These are phyloP conservation scores for Gymnocypris eckloni DNA, from an alignment of 2,797 vertebrate genomes.

Conservation along the genomic window DNA sequence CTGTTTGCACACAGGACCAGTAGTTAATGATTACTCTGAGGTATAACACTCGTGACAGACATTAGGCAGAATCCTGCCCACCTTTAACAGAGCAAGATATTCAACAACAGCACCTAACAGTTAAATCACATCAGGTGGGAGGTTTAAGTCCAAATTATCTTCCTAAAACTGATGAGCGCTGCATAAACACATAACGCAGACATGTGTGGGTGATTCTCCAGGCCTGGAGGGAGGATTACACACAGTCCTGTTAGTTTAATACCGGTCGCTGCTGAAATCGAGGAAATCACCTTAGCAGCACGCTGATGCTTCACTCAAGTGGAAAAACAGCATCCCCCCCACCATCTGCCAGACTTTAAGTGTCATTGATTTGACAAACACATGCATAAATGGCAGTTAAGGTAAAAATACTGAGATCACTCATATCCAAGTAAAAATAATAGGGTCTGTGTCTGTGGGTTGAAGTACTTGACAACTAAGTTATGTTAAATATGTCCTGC, in stretches of 20 bases:
- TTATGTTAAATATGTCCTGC: neutral
- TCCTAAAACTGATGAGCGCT: constrained; percentile 16
- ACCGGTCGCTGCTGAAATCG: constrained; percentile 40
- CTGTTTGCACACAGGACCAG: constrained; percentile 21
- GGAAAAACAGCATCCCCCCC: constrained; percentile 61
- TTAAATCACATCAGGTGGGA: constrained; percentile 10
- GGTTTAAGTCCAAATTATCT: neutral
- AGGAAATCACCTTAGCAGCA: constrained; percentile 64
- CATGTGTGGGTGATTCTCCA: constrained; percentile 20
- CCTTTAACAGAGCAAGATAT: neutral
- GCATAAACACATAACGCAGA: constrained; percentile 17
- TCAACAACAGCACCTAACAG: constrained; percentile 2
- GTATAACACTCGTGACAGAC: neutral
- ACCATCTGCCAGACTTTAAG: constrained; percentile 54
- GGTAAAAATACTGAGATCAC: neutral
- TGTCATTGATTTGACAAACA: constrained; percentile 45
- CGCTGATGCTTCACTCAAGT: constrained; percentile 60
- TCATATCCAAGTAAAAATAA: neutral
- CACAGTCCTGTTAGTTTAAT: constrained; percentile 45
- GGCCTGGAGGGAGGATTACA: constrained; percentile 38
- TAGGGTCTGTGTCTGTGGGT: neutral
- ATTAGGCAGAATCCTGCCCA: neutral
- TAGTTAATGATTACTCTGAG: constrained; percentile 35
- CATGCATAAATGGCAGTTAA: neutral
- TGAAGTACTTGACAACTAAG: neutral